Evolutionary conservation across 2,113 vertebrate genomes (phyloP), one percentile per base, ranked within the genome.

Genomic region (Spilogale gracilis): DNA sequence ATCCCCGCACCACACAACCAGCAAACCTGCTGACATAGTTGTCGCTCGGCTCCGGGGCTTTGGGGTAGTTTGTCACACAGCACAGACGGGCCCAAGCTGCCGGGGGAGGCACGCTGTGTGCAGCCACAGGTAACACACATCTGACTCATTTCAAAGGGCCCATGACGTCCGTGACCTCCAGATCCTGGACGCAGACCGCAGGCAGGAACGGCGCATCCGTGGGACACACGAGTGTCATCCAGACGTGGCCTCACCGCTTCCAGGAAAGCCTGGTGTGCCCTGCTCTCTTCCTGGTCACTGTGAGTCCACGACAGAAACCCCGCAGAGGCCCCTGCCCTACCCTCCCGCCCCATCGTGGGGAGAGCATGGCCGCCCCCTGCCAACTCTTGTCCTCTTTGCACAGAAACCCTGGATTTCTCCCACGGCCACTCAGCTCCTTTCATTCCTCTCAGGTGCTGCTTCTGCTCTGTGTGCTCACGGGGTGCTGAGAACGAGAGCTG

Each of bases 311-410:
- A 25, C 3, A 16, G 61, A 60, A 45, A 48, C 27, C 32, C 52
- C 79, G 20, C 50, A 32, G 16, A 6, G 18, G 14, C 32, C 0
- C 6, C 7, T 1, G 17, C 52, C 0, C 32, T 10, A 13, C 48
- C 30, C 12, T 9, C 2, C 1, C 0, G 16, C n/a, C 54, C 23
- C 6, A 0, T 1, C 20, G 45, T 1, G 14, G 52, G 20, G 11
- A 38, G 78, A 67, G 13, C 48, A 17, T 14, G 6, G 52, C 32
- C 9, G 4, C 7, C 2, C 2, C 0, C 52, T 3, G 0, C 9
- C 73, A 38, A 38, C 38, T 38, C 38, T 11, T 61, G 38, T 4
- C n/a, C 45, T 6, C 9, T 54, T 73, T 58, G 54, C 58, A 45
- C 32, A 0, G 2, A 76, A 80, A 69, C 4, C 3, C 52, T 65